These are phyloP conservation scores for Cheilinus undulatus DNA, from an alignment of 2,113 vertebrate genomes.

Conservation along the genomic window DNA sequence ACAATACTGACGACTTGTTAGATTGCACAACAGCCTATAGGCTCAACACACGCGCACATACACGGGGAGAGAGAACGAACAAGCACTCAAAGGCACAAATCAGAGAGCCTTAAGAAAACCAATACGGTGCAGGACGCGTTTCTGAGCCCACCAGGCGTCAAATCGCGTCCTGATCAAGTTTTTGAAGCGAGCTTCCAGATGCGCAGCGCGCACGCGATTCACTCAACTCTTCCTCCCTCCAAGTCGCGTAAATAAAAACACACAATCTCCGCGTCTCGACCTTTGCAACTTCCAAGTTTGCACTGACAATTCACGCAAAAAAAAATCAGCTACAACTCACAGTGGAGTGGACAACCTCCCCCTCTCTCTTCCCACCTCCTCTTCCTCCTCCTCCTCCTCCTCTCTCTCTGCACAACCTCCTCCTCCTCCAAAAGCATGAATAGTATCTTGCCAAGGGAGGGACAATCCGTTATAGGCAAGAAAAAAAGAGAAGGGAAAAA, in stretches of 20 bases:
- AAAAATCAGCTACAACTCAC: slow-evolving; percentile 78
- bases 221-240: slow-evolving; percentile 48
- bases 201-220: slow-evolving; percentile 57
- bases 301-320: slow-evolving; percentile 81
- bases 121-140: slow-evolving; percentile 44
- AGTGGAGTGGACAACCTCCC: slow-evolving; percentile 65
- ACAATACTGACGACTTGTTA: slow-evolving; percentile 78
- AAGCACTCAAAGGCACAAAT: background rate
- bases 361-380: background rate
- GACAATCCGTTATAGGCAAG: slow-evolving; percentile 77
- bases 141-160: slow-evolving; percentile 35
- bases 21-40: slow-evolving; percentile 77
- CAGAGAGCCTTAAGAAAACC: slow-evolving; percentile 37
- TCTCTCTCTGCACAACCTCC: slow-evolving; percentile 38
- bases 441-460: slow-evolving; percentile 84
- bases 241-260: slow-evolving; percentile 42
- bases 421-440: slow-evolving; percentile 81
- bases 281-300: slow-evolving; percentile 78
- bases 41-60: slow-evolving; percentile 35
- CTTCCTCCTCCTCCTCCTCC: slow-evolving; percentile 12
- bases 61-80: background rate
- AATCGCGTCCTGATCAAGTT: slow-evolving; percentile 70
- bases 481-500: slow-evolving; percentile 36
- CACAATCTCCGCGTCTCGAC: slow-evolving; percentile 36
- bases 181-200: slow-evolving; percentile 63